Conservation (phyloP, 2,797 vertebrate species). For the Crenuchus spilurus region DNA sequence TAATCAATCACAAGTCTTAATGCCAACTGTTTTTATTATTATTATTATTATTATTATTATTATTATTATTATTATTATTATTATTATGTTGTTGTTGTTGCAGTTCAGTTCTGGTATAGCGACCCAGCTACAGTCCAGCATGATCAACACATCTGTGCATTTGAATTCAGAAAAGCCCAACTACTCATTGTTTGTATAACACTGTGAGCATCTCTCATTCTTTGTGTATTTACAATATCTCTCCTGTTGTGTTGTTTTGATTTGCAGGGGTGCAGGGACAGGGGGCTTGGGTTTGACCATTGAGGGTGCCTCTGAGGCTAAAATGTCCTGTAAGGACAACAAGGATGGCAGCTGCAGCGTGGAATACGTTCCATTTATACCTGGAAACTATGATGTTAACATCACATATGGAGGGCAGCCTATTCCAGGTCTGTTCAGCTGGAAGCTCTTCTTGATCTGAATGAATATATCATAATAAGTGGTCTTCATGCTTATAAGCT, state of each 20-base stretch:
- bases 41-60: no score
- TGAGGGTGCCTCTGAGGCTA: conserved; percentile 93
- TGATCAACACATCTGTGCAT: no score
- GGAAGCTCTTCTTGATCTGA: neutral
- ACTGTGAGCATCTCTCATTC: no score
- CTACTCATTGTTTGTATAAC: no score
- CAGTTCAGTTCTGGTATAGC: no score
- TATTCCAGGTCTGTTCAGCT: conserved; percentile 79
- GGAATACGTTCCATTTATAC: conserved; percentile 92
- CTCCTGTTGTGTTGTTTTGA: neutral
- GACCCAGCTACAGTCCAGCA: no score
- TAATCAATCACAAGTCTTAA: no score
- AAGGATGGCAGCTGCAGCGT: conserved; percentile 97
- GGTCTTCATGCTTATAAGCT: no score
- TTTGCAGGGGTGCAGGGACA: conserved; percentile 89
- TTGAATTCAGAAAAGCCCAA: no score
- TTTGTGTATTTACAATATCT: neutral
- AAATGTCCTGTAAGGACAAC: conserved; percentile 98
- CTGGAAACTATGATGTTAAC: conserved; percentile 94
- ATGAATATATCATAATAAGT: neutral
- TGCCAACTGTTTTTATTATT: no score
- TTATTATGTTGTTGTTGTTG: no score
- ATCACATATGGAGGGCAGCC: conserved; percentile 94
- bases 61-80: no score
- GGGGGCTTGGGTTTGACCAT: conserved; percentile 94